phyloP scores from a whole-genome alignment of 2,888 invertebrate species.

The Clostera curtula region DNA sequence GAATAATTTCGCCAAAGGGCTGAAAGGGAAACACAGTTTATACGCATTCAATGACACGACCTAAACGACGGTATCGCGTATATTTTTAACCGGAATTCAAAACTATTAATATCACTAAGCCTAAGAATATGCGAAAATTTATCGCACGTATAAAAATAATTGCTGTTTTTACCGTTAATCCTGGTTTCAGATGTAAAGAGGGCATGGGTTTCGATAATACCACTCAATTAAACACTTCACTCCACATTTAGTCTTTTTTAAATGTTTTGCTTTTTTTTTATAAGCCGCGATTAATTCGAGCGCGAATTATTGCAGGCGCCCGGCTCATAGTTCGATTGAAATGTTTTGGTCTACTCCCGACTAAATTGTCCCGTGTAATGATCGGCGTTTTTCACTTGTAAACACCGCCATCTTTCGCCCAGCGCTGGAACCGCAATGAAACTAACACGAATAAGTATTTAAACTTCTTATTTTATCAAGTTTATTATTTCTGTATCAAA shows the following conservation, averaged over 20 bases:
- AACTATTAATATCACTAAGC: conserved; percentile 41
- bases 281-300: conserved; percentile 41
- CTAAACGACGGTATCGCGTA: too few species aligned
- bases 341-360: conserved; percentile 51
- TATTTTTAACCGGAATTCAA: conserved; percentile 22
- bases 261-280: conserved; percentile 23
- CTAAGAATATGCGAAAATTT: conserved; percentile 31
- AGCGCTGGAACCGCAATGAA: neutral
- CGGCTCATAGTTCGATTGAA: conserved; percentile 54
- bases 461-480: too few species aligned
- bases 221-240: conserved; percentile 40
- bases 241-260: conserved; percentile 35
- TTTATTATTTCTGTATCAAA: too few species aligned
- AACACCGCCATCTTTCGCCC: conserved; percentile 32
- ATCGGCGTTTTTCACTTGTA: conserved; percentile 31
- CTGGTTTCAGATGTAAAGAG: conserved; percentile 66
- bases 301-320: conserved; percentile 51
- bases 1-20: too few species aligned
- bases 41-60: too few species aligned
- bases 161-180: conserved; percentile 66
- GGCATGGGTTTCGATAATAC: conserved; percentile 51
- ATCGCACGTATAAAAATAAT: conserved; percentile 20
- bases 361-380: conserved; percentile 35
- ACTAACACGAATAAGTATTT: too few species aligned
- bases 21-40: too few species aligned